Evolutionary conservation across 2,113 vertebrate genomes (phyloP).

Genomic region (Pipa parva): DNA sequence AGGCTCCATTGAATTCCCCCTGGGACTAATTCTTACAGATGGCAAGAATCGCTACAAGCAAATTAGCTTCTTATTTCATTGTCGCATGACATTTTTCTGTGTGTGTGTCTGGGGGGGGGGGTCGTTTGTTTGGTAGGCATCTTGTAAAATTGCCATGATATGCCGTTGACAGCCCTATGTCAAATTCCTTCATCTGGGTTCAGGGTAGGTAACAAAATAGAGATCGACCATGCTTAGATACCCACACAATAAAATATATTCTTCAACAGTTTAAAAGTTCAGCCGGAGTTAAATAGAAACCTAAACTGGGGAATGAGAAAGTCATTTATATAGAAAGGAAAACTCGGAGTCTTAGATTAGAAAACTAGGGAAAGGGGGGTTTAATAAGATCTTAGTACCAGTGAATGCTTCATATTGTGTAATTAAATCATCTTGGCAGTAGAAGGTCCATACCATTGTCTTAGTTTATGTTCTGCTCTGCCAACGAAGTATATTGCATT

Average conservation of each 20-base stretch:
- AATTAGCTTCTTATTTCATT: slow-evolving; percentile 62
- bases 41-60: slow-evolving; percentile 54
- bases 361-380: not conserved
- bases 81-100: slow-evolving; percentile 54
- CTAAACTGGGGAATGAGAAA: not conserved
- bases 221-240: not conserved
- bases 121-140: slow-evolving; percentile 25
- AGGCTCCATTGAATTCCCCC: slow-evolving; percentile 60
- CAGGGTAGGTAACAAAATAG: not conserved
- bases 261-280: not conserved
- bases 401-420: slow-evolving; percentile 7
- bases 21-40: slow-evolving; percentile 60
- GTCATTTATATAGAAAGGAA: not conserved
- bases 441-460: not conserved
- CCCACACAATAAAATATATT: not conserved
- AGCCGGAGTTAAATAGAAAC: not conserved
- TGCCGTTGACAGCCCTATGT: not conserved
- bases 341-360: not conserved
- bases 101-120: slow-evolving; percentile 59
- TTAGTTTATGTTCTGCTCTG: not conserved
- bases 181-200: slow-evolving; percentile 2
- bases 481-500: not conserved
- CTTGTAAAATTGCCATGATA: not conserved
- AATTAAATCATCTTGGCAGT: not conserved
- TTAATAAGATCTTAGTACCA: slow-evolving; percentile 3